A percentile compares a stretch with the other conserved stretches of the same genome.
These are phyloP conservation scores for Megastigmus dorsalis DNA, from an alignment of 2,888 invertebrate genomes.

Conservation along the genomic window DNA sequence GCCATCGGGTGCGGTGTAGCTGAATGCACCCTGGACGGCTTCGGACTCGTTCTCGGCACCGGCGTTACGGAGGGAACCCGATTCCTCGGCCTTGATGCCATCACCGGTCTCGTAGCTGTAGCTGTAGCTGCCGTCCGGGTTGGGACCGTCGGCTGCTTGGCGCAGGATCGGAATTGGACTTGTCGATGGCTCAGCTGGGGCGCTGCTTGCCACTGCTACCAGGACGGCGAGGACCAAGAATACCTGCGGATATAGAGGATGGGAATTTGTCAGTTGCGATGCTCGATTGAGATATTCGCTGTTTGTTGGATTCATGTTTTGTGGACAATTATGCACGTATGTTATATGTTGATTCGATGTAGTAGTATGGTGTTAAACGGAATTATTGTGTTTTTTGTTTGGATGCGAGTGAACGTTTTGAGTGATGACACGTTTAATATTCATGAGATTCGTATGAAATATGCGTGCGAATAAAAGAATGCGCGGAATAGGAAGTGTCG, in stretches of 20 bases:
- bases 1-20: slow-evolving; percentile 73
- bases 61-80: slow-evolving; percentile 62
- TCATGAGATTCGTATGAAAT: no score
- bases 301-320: no score
- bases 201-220: slow-evolving; percentile 57
- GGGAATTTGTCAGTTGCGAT: no score
- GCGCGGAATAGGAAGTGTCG: no score
- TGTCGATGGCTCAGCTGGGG: slow-evolving; percentile 58
- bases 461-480: no score
- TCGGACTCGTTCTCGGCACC: slow-evolving; percentile 60
- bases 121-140: slow-evolving; percentile 70
- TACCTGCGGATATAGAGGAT: slow-evolving; percentile 60
- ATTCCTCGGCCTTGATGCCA: slow-evolving; percentile 74
- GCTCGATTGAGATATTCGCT: no score
- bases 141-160: slow-evolving; percentile 68
- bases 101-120: slow-evolving; percentile 74
- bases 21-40: slow-evolving; percentile 69
- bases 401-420: no score
- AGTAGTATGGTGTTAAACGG: no score
- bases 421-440: no score
- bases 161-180: slow-evolving; percentile 66
- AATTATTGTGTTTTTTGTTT: no score
- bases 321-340: no score
- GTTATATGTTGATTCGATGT: no score
- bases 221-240: slow-evolving; percentile 57